Evolutionary conservation across 92 coral and sea anemone genomes (phyloP), one percentile per base, ranked within the genome.

Genomic region (Micromussa lordhowensis): DNA sequence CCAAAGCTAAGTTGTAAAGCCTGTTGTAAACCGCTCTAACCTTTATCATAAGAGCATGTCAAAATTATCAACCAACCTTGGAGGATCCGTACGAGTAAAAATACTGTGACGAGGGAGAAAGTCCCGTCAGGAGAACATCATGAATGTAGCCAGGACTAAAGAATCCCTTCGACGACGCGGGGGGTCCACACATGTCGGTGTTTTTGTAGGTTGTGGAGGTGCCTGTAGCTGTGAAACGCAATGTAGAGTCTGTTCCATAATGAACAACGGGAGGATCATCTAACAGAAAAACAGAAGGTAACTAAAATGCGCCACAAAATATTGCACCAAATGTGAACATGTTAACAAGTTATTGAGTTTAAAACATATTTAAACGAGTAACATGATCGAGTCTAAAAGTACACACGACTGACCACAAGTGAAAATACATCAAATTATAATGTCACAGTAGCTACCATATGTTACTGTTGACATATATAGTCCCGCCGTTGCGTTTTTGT

Each of bases 81-180:
- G 80, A 86, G 12, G 95, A 87, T 71, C 96, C 96, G 73, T 61
- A 94, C 12, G 91, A 88, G 73, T 94, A 94, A 92, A 71, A 92
- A 55, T 94, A 94, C n/a, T 82, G 75, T 11, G 93, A 78, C 8
- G 91, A 89, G 24, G 95, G 93, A 63, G 79, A 89, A 73, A 94
- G 89, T 48, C 74, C 87, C 36, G 92, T 89, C 17, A 94, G 73
- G 19, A 92, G 90, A 35, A 94, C 95, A 70, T 94, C 93, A 63
- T 94, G 96, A 59, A 94, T 94, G 81, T 80, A 89, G 22, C 96
- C 96, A 70, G 96, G 96, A 73, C 85, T 90, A 12, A 77, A 77
- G 80, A 93, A 93, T 7, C 89, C 89, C 32, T 38, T 57, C 3
- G 82, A 58, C 34, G 93, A 90, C 7, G 95, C 95, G 12, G 89